Evolutionary conservation across 2,888 invertebrate genomes (phyloP).

Genomic region (Tribolium freemani): DNA sequence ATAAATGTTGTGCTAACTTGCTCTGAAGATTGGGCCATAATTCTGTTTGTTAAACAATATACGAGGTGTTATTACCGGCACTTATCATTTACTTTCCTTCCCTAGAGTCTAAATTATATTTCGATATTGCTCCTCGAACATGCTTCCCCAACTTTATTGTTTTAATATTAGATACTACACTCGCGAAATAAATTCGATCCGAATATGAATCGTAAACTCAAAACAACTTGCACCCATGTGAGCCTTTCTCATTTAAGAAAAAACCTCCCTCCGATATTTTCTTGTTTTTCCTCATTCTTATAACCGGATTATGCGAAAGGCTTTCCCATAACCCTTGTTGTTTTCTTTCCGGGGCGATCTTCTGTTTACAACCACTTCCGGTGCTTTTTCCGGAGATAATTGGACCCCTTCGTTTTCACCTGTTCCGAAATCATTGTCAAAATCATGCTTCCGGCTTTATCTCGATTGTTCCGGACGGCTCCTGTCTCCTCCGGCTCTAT

Average conservation of each 20-base stretch:
- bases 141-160: slow-evolving; percentile 16
- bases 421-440: slow-evolving; percentile 22
- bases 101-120: slow-evolving; percentile 3
- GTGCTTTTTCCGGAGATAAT: slow-evolving; percentile 1
- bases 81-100: slow-evolving; percentile 37
- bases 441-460: slow-evolving; percentile 32
- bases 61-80: slow-evolving; percentile 35
- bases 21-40: slow-evolving; percentile 39
- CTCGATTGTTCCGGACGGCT: slow-evolving; percentile 34
- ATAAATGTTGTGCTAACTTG: slow-evolving; percentile 39
- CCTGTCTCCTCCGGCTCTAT: slow-evolving; percentile 50
- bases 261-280: slow-evolving; percentile 18
- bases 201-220: slow-evolving; percentile 33
- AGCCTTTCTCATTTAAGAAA: slow-evolving; percentile 23
- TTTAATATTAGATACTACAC: slow-evolving; percentile 14
- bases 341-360: slow-evolving; percentile 36
- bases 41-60: slow-evolving; percentile 38
- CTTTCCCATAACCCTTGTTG: slow-evolving; percentile 11
- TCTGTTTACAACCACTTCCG: slow-evolving; percentile 33
- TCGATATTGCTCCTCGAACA: slow-evolving; percentile 10
- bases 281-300: slow-evolving; percentile 38
- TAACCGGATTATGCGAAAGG: slow-evolving; percentile 35
- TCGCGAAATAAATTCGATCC: slow-evolving; percentile 31
- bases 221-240: slow-evolving; percentile 22
- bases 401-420: slow-evolving; percentile 19